Percentiles rank a stretch among this genome's conserved stretches.
These are phyloP conservation scores for Phenganax subtilis DNA, from an alignment of 92 coral and sea anemone species.

Conservation along the genomic window DNA sequence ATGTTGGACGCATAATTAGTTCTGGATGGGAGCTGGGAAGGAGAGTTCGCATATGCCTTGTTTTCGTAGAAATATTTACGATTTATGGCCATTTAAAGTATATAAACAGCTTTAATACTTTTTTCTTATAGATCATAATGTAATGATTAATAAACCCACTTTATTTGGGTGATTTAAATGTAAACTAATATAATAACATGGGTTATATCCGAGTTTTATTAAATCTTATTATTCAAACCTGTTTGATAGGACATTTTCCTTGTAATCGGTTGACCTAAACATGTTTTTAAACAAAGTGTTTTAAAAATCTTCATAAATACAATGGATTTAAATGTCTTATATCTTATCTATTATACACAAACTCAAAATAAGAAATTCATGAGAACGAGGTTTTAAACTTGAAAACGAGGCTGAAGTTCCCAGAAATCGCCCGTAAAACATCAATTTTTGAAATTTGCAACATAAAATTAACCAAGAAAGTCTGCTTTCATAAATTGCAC, in stretches of 20 bases:
- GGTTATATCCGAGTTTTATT: background rate
- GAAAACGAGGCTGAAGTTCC: conserved; percentile 33
- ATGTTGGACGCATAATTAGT: background rate
- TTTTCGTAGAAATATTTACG: too few species aligned
- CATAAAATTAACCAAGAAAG: background rate
- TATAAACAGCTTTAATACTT: too few species aligned
- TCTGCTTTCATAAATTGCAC: background rate
- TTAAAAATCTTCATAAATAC: too few species aligned
- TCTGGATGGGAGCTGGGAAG: background rate
- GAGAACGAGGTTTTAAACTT: conserved; percentile 8
- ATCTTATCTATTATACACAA: too few species aligned
- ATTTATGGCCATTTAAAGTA: too few species aligned
- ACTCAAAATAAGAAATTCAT: background rate
- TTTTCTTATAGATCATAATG: too few species aligned
- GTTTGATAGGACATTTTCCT: too few species aligned
- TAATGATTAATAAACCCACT: background rate
- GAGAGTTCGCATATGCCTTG: background rate
- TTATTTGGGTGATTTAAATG: background rate
- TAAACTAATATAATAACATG: background rate
- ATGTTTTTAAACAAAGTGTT: too few species aligned
- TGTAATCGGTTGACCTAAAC: too few species aligned
- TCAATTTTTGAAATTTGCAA: conserved; percentile 22
- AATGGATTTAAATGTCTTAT: too few species aligned
- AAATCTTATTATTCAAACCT: background rate
- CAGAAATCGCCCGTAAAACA: conserved; percentile 11